phyloP scores from a whole-genome alignment of 2,797 vertebrate genomes.

The Buphagus erythrorhynchus region DNA sequence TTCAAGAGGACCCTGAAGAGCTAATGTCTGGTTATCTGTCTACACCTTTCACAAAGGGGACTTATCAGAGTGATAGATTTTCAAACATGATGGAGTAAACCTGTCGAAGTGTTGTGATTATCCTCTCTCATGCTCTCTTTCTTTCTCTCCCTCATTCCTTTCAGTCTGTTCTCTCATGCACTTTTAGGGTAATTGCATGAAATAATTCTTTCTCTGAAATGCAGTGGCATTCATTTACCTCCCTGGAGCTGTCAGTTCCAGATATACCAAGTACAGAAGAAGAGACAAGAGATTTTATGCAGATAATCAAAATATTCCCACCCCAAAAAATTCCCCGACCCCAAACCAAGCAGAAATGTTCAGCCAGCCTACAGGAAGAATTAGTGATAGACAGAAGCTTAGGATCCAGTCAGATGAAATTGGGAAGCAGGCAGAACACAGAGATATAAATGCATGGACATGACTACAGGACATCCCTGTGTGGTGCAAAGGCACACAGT shows the following conservation, averaged over 20 bases:
- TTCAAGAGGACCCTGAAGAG: conserved; percentile 14
- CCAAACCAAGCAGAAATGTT: neutral
- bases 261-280: neutral
- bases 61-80: conserved; percentile 64
- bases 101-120: conserved; percentile 62
- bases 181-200: conserved; percentile 64
- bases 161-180: conserved; percentile 40
- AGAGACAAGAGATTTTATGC: conserved; percentile 4
- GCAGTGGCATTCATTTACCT: conserved; percentile 50
- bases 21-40: conserved; percentile 13
- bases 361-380: neutral
- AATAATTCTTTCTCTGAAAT: conserved; percentile 68
- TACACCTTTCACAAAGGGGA: conserved; percentile 25
- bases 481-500: neutral
- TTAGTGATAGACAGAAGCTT: neutral
- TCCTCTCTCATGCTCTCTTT: conserved; percentile 40
- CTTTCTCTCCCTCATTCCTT: neutral
- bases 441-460: fast-evolving
- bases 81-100: conserved; percentile 49
- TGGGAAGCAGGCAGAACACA: neutral
- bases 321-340: neutral
- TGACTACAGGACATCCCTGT: neutral
- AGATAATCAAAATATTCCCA: conserved; percentile 40
- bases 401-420: neutral
- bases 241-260: conserved; percentile 24